phyloP scores from a whole-genome alignment of 2,888 invertebrate species.

The Slavum lentiscoides region DNA sequence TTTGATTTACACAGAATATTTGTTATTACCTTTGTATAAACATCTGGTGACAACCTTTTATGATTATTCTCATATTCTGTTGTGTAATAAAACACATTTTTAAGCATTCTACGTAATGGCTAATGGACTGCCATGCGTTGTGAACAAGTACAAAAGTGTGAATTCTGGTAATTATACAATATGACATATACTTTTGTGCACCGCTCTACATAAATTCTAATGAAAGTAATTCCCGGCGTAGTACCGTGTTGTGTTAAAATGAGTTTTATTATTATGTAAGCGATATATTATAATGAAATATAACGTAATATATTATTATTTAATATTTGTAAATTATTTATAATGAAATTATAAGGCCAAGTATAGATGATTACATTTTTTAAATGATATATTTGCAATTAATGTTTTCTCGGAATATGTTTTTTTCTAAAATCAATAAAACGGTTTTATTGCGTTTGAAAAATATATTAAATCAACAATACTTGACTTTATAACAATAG shows the following conservation, averaged over 20 bases:
- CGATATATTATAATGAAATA: no score
- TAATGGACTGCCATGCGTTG: background rate
- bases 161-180: slow-evolving; percentile 9
- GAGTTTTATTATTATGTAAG: background rate
- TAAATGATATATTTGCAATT: no score
- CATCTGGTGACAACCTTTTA: background rate
- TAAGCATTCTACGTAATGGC: background rate
- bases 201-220: background rate
- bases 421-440: no score
- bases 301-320: no score
- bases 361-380: no score
- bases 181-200: background rate
- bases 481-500: no score
- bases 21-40: background rate
- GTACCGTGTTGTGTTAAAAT: background rate
- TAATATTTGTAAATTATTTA: no score
- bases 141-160: slow-evolving; percentile 21
- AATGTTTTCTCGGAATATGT: no score
- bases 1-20: slow-evolving; percentile 13
- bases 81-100: slow-evolving; percentile 5
- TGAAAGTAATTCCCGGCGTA: background rate
- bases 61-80: background rate
- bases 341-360: no score
- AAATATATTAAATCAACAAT: no score
- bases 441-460: no score